Conservation (phyloP, 2,797 vertebrate genomes). For the Chanos chanos region DNA sequence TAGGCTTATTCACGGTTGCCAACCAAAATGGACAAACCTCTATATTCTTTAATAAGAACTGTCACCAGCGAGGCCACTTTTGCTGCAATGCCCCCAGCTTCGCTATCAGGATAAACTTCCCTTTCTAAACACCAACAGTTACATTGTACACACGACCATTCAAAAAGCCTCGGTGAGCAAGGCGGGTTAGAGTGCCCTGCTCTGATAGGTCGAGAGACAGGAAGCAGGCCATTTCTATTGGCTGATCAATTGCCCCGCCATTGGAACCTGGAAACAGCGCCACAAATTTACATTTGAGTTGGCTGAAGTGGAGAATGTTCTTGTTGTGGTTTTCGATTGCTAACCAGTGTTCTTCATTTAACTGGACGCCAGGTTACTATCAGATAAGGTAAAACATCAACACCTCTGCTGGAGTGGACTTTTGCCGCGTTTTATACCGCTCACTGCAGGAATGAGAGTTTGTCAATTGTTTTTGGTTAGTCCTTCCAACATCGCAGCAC, state of each 20-base stretch:
- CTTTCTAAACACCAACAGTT: too few species aligned
- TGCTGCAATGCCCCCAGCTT: too few species aligned
- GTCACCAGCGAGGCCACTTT: too few species aligned
- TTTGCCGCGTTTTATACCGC: conserved; percentile 41
- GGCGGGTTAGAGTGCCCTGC: not conserved
- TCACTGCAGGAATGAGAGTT: conserved; percentile 1
- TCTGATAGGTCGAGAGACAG: conserved; percentile 42
- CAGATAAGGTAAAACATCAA: conserved; percentile 21
- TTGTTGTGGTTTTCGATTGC: conserved; percentile 4
- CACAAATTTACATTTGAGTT: conserved; percentile 51
- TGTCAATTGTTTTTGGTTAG: not conserved
- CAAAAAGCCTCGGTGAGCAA: conserved; percentile 13
- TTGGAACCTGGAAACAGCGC: conserved; percentile 65
- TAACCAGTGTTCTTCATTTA: conserved; percentile 10
- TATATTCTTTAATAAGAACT: too few species aligned
- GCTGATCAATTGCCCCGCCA: conserved; percentile 61
- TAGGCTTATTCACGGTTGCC: too few species aligned
- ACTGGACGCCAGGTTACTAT: not conserved
- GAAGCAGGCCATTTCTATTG: conserved; percentile 54
- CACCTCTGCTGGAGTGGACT: not conserved
- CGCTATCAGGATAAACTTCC: too few species aligned
- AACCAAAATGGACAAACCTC: too few species aligned
- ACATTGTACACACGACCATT: too few species aligned
- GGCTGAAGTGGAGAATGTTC: not conserved
- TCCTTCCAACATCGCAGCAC: not conserved